phyloP scores from a whole-genome alignment of 2,888 invertebrate genomes.

The Andrena fulva region DNA sequence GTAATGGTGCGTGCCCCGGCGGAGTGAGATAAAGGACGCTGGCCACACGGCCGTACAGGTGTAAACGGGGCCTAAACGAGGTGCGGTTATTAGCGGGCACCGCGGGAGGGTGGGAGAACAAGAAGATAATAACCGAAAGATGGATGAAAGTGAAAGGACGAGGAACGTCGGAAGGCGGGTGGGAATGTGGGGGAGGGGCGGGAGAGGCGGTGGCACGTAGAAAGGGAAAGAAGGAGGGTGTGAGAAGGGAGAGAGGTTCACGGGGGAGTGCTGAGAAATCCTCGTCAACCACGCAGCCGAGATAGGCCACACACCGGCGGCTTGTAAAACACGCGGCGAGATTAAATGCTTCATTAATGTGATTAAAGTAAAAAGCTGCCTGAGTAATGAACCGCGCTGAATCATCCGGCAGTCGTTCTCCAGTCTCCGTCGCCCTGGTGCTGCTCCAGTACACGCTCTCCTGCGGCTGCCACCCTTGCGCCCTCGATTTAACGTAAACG shows the following conservation, averaged over 20 bases:
- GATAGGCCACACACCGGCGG: slow-evolving; percentile 83
- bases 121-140: slow-evolving; percentile 61
- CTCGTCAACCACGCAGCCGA: slow-evolving; percentile 78
- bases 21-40: slow-evolving; percentile 70
- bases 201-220: background rate
- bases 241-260: slow-evolving; percentile 11
- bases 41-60: slow-evolving; percentile 72
- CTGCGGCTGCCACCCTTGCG: background rate
- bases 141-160: slow-evolving; percentile 54
- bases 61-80: slow-evolving; percentile 81
- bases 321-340: slow-evolving; percentile 84
- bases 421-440: slow-evolving; percentile 19
- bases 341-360: slow-evolving; percentile 85
- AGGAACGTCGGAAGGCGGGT: slow-evolving; percentile 7
- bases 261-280: slow-evolving; percentile 70
- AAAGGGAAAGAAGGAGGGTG: slow-evolving; percentile 34
- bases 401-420: slow-evolving; percentile 78
- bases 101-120: slow-evolving; percentile 71
- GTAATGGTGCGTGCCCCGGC: slow-evolving; percentile 70
- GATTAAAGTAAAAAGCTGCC: slow-evolving; percentile 84
- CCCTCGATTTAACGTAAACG: too few species aligned
- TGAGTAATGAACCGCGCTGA: slow-evolving; percentile 84
- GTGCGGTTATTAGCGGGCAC: slow-evolving; percentile 79
- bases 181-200: slow-evolving; percentile 4
- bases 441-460: slow-evolving; percentile 11